These are phyloP conservation scores for Aegotheles bennettii DNA, from an alignment of 2,113 vertebrate genomes.

Conservation along the genomic window DNA sequence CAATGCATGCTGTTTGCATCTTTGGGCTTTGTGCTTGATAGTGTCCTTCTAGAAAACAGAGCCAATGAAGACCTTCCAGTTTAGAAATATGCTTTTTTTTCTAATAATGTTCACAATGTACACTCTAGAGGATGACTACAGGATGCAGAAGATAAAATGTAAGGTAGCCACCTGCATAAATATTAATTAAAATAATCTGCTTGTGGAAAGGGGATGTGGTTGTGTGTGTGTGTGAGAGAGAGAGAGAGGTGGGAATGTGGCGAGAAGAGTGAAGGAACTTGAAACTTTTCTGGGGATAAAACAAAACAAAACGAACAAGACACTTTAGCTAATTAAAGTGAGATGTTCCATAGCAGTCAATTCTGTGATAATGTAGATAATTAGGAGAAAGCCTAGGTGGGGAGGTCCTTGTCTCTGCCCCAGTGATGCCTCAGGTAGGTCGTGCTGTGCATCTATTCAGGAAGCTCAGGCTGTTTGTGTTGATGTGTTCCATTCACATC, in stretches of 20 bases:
- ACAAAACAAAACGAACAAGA: neutral
- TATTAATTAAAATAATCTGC: neutral
- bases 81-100: neutral
- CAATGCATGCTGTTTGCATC: rapidly evolving
- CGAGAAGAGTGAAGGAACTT: neutral
- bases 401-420: neutral
- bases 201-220: neutral
- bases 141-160: neutral
- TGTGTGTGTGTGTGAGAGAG: neutral
- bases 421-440: neutral
- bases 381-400: neutral
- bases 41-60: neutral
- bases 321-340: neutral
- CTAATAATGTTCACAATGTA: neutral
- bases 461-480: neutral
- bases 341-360: neutral
- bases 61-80: neutral
- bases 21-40: neutral
- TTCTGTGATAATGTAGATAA: neutral
- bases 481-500: neutral
- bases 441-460: neutral
- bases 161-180: neutral
- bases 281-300: neutral
- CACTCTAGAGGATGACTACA: neutral
- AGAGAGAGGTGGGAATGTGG: neutral